A percentile compares a stretch with the other conserved stretches of the same genome.
These are phyloP conservation scores for Zosterops lateralis DNA, from an alignment of 2,113 vertebrate species.

Conservation along the genomic window DNA sequence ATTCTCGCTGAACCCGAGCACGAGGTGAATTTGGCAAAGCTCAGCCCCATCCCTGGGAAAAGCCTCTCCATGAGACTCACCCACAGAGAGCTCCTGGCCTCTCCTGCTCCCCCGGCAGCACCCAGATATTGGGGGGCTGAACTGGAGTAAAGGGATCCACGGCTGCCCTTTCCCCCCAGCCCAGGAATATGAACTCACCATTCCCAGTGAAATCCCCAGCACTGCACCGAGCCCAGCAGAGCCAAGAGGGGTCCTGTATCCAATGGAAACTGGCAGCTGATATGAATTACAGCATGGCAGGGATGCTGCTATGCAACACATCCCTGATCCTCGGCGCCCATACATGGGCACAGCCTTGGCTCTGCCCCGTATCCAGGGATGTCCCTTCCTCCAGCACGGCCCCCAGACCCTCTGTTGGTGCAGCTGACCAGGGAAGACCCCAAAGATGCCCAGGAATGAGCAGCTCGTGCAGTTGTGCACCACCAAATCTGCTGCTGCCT, in stretches of 20 bases:
- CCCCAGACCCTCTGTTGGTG: not conserved
- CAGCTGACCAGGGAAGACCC: not conserved
- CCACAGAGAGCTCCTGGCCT: not conserved
- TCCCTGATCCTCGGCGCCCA: not conserved
- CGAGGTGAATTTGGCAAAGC: not conserved
- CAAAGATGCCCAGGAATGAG: not conserved
- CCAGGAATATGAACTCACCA: not conserved
- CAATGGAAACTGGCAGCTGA: constrained; percentile 36
- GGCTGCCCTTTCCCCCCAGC: not conserved
- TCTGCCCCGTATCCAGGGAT: not conserved
- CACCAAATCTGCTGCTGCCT: not conserved
- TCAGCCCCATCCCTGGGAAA: not conserved
- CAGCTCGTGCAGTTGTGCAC: not conserved
- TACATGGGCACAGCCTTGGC: not conserved
- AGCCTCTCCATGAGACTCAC: not conserved
- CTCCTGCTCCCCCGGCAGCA: not conserved
- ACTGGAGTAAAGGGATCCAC: not conserved
- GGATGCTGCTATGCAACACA: constrained; percentile 37
- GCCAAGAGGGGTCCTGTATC: constrained; percentile 33
- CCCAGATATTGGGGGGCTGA: not conserved
- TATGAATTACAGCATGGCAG: not conserved
- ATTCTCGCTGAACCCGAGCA: not conserved
- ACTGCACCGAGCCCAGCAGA: not conserved
- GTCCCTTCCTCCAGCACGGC: not conserved
- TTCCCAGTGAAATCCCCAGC: accelerated